Base-by-base conservation (phyloP, 37 sponge, comb jelly and placozoan species). In the Bolinopsis microptera region DNA sequence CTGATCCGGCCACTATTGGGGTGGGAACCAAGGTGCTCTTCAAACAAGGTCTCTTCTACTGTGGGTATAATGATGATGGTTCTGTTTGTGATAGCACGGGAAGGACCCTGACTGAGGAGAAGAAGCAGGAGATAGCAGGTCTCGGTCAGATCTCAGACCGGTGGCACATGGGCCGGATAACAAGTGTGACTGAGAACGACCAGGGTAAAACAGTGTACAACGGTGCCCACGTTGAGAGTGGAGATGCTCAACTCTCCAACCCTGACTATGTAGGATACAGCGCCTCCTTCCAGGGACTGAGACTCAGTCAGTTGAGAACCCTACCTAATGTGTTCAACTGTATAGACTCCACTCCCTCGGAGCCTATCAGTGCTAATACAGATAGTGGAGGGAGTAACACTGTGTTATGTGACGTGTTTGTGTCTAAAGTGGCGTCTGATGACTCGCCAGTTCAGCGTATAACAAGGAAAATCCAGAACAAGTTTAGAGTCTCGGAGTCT, bases 11-110 rank as follows among this genome's bases (percentile, higher is more conserved):
- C 5, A 33, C 26, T 39, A 41, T 86, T 25, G 90, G 25, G 67
- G 90, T 86, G 67, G 90, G 90, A 40, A 86, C 36, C 27, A 38
- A 27, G 90, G 90, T 86, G 90, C 90, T 86, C 18, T 86, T 86
- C 90, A 86, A 86, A 27, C 90, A 86, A 61, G 90, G 90, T 2
- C 41, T 86, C 21, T 86, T 39, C 90, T 39, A 39, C 30, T 86
- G 90, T 23, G 67, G 67, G 23, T 23, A 26, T 0, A 32, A 80
- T 22, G 82, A 80, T 3, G 18, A 27, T 3, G 90, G 90, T 1
- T 0, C 61, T 22, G n/a, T 33, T 3, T 80, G 82, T 33, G 67
- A 86, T 26, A n/a, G 67, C n/a, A 40, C 61, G 28, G 90, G 90
- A 23, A 2, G 90, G 41, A 27, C 28, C 48, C 26, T 86, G 5